Evolutionary conservation across 2,888 invertebrate genomes (phyloP), one percentile per base, ranked within the genome.

Genomic region (Microchrysa polita): DNA sequence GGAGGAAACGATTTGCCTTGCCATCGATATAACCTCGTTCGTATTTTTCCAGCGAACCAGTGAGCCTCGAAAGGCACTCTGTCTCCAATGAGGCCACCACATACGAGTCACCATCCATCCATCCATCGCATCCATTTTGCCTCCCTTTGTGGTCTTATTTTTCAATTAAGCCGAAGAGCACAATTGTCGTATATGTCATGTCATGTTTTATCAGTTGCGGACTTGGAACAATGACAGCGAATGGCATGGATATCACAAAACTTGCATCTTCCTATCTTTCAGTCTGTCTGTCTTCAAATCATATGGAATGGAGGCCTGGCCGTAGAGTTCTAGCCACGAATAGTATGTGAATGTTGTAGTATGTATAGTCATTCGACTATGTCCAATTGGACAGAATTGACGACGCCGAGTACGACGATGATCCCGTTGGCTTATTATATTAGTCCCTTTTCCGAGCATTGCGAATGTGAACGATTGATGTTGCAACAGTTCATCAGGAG

Each of bases 181-280:
- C 73, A 73, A 75, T 75, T 73, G 69, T 75, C 75, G 73, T 75
- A 69, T 75, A 75, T 69, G 75, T 75, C 75, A 75, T 75, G 75
- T 75, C 75, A 75, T 72, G 73, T 69, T 69, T 55, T 65, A 69
- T 75, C 75, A 73, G 63, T 12, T 34, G 52, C 73, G 57, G 73
- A 71, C 73, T 74, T 73, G 40, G n/a, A 65, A 53, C 48, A 60
- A 55, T 73, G 72, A 74, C 72, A 72, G 72, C 61, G 53, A 65
- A 67, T 42, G 73, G 67, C 73, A 65, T 53, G 16, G 73, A 73
- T 65, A 59, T 73, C 44, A 14, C n/a, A 1, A 22, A 20, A 55
- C 23, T n/a, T 23, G 48, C 53, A 52, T 69, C 74, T 74, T 72
- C 69, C 74, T 34, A 57, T 72, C 74, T 57, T 67, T 67, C 27